Evolutionary conservation across 2,113 vertebrate species (phyloP), one percentile per base, ranked within the genome.

Genomic region (Hypanus sabinus): DNA sequence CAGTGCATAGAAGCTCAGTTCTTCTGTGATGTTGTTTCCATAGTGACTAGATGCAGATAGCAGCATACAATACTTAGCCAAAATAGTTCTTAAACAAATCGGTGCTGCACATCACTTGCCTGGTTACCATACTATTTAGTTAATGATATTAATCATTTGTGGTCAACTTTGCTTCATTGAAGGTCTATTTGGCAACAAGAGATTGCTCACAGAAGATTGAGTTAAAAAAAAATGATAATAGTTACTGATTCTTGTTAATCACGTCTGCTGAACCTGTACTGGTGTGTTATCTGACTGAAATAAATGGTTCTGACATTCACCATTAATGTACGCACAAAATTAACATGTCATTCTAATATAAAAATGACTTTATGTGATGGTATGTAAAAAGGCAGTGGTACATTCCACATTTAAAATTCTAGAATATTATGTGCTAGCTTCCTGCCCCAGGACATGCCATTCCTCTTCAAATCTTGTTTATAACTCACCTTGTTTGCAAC

Each of bases 21-120:
- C 94, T 94, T 33, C 95, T 94, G 94, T 33, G 93, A 95, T 96
- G 96, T 95, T 95, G 96, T 97, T 96, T 95, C 97, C 95, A 94
- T 96, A 96, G 97, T 96, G 97, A 97, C 97, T 95, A 95, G 95
- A 95, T 95, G 96, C 96, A 96, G 96, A 97, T 97, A 97, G 96
- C 96, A 96, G 96, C 94, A 92, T 96, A 95, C 95, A 95, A 94
- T 95, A 96, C 95, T 95, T 95, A 95, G 95, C 96, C 94, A 96
- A 96, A 96, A 96, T 95, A 96, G 96, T 96, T 94, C 96, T n/a
- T 95, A 97, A 96, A 96, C 96, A 95, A 96, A 96, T 96, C 95
- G 88, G 95, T 95, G 96, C 96, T 96, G 97, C 95, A 95, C 95
- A 94, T 93, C 94, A 96, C 96, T 96, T 96, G 96, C 97, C 96